Conservation (phyloP, 2,113 vertebrate genomes). For the Cariama cristata region DNA sequence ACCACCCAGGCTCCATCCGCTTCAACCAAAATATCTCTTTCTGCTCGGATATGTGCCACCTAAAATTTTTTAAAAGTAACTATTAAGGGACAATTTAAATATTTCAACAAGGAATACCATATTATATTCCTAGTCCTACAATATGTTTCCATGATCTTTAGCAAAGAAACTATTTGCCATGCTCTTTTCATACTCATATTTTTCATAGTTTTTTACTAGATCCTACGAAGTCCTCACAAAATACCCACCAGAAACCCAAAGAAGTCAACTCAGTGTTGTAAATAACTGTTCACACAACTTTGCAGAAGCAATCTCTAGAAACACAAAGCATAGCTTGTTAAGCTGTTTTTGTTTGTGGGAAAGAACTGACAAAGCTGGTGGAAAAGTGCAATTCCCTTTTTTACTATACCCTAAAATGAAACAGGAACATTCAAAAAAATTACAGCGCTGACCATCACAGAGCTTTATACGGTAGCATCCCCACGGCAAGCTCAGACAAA, state of each 20-base stretch:
- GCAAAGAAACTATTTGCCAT: background rate
- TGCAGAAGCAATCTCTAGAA: background rate
- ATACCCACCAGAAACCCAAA: background rate
- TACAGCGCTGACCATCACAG: background rate
- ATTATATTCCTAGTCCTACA: background rate
- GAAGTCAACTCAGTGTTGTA: background rate
- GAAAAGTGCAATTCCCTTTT: background rate
- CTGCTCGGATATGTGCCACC: conserved; percentile 97
- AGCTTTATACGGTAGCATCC: background rate
- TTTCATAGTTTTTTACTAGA: background rate
- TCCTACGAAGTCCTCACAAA: background rate
- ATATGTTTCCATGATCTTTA: background rate
- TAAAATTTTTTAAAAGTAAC: background rate
- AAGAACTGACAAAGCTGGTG: background rate
- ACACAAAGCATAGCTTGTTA: background rate
- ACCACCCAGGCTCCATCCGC: conserved; percentile 98
- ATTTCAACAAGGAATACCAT: background rate
- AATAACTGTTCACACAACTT: background rate
- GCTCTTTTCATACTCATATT: background rate
- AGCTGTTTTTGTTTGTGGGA: background rate
- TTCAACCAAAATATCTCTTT: conserved; percentile 97
- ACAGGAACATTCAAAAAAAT: background rate
- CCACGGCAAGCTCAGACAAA: background rate
- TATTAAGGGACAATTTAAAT: background rate
- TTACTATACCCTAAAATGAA: background rate